Conservation (phyloP, 2,888 invertebrate genomes). For the Tinea trinotella region DNA sequence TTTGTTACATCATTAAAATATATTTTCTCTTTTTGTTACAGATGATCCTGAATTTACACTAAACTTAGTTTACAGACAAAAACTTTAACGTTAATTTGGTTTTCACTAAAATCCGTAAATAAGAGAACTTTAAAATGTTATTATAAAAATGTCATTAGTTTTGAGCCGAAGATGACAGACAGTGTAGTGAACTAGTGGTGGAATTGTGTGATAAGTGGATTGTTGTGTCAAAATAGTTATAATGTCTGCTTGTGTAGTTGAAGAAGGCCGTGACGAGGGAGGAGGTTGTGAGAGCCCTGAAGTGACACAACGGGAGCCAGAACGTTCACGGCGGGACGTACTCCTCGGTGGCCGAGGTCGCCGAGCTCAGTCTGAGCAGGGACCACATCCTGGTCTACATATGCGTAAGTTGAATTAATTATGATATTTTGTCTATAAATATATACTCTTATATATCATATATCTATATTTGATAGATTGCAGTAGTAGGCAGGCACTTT, state of each 20-base stretch:
- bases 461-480: too few relatives aligned
- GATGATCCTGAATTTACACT: neutral
- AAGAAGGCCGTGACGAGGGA: constrained; percentile 55
- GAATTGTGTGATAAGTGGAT: neutral
- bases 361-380: constrained; percentile 79
- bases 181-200: neutral
- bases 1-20: neutral
- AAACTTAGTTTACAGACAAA: neutral
- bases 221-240: constrained; percentile 2
- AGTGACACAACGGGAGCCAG: constrained; percentile 31
- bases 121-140: too few relatives aligned
- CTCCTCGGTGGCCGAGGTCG: constrained; percentile 71
- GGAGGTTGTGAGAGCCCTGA: constrained; percentile 36
- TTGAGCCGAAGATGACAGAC: too few relatives aligned
- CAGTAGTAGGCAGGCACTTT: too few relatives aligned
- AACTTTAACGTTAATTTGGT: neutral
- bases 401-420: constrained; percentile 53
- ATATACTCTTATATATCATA: too few relatives aligned
- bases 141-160: neutral
- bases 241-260: constrained; percentile 63
- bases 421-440: too few relatives aligned
- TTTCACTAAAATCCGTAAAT: too few relatives aligned
- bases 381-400: constrained; percentile 75
- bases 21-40: neutral
- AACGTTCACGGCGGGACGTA: constrained; percentile 62